These are phyloP conservation scores for Tolmerus cingulatus DNA, from an alignment of 2,888 invertebrate species.

Conservation along the genomic window DNA sequence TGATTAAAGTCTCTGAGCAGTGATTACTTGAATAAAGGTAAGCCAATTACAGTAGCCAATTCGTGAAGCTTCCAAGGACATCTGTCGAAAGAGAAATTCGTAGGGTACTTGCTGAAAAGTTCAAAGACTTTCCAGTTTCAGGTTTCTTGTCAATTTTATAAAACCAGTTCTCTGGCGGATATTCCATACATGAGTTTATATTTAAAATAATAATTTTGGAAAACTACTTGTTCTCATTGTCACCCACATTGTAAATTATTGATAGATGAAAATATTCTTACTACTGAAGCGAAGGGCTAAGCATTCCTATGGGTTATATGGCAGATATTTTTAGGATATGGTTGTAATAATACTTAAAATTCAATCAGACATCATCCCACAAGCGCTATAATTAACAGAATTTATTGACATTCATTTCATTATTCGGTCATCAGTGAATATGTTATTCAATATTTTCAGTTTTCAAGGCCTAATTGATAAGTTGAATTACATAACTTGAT, in stretches of 20 bases:
- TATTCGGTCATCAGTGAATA: not conserved
- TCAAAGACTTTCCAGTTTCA: slow-evolving; percentile 3
- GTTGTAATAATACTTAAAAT: not conserved
- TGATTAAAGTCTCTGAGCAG: not conserved
- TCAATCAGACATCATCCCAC: not conserved
- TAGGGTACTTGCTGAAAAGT: not conserved
- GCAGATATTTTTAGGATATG: not conserved
- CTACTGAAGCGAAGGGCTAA: not conserved
- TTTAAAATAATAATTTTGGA: not conserved
- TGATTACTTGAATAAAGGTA: not conserved
- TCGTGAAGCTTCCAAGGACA: slow-evolving; percentile 1
- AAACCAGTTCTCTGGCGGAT: slow-evolving; percentile 17
- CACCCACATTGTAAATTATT: not conserved
- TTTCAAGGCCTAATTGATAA: not conserved
- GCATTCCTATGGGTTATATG: not conserved
- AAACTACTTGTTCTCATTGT: slow-evolving; percentile 6
- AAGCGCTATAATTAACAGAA: not conserved
- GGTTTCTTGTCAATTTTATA: slow-evolving; percentile 1
- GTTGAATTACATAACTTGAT: not conserved
- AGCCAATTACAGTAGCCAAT: not conserved
- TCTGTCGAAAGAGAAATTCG: slow-evolving; percentile 13
- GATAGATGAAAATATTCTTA: not conserved
- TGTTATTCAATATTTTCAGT: not conserved
- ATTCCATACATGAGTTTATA: not conserved
- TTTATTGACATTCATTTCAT: not conserved